Percentiles rank a stretch among this genome's conserved stretches.
These are phyloP conservation scores for Irena cyanogastra DNA, from an alignment of 2,113 vertebrate species.

Conservation along the genomic window DNA sequence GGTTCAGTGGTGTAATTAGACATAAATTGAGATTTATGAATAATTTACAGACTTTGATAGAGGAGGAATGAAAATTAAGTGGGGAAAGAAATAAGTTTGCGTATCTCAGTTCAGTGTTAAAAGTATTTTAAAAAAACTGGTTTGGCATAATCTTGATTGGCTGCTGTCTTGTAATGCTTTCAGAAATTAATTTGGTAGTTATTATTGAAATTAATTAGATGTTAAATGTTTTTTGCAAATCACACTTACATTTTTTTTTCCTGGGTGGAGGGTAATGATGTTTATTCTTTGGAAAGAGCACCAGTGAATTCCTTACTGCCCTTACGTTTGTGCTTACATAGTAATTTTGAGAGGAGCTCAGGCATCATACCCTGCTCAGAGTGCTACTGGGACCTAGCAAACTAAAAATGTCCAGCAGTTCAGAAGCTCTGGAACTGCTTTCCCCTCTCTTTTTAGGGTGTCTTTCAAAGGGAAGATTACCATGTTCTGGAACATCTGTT, in stretches of 20 bases:
- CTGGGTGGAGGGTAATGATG: background rate
- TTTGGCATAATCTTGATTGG: background rate
- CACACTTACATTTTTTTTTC: background rate
- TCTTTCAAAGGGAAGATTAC: background rate
- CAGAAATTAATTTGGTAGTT: background rate
- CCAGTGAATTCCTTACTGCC: background rate
- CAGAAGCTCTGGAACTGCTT: background rate
- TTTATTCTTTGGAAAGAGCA: background rate
- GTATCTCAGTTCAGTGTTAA: background rate
- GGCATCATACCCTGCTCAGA: background rate
- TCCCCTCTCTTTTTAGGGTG: background rate
- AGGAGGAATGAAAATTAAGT: background rate
- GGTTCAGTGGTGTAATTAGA: background rate
- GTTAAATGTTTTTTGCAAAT: background rate
- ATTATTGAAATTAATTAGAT: background rate
- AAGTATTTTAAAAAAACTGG: background rate
- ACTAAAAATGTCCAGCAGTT: background rate
- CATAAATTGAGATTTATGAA: slow-evolving; percentile 32
- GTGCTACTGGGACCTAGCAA: background rate
- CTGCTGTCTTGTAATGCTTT: background rate
- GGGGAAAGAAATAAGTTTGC: background rate
- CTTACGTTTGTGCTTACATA: background rate
- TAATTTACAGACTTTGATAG: background rate
- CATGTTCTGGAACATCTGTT: background rate
- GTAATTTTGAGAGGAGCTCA: background rate